Evolutionary conservation across 2,113 vertebrate genomes (phyloP).

Genomic region (Daubentonia madagascariensis): DNA sequence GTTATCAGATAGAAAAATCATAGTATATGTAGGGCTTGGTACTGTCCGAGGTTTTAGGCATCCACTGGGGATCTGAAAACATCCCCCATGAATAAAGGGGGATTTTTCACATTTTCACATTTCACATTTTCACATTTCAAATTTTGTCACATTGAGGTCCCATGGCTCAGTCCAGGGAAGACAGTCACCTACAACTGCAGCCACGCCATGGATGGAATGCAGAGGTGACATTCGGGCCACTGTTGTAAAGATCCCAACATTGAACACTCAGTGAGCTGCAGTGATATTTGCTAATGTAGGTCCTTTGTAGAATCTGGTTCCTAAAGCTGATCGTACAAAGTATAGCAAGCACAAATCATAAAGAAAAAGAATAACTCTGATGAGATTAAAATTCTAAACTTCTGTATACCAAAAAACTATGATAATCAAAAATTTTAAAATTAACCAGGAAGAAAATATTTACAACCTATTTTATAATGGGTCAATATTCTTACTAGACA

Average conservation of each 20-base stretch:
- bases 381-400: not conserved
- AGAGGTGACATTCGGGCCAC: accelerated
- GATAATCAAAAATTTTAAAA: not conserved
- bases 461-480: not conserved
- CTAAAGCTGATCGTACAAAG: not conserved
- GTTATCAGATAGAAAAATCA: not conserved
- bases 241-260: not conserved
- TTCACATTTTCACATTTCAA: too few species aligned
- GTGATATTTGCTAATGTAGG: accelerated
- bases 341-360: accelerated
- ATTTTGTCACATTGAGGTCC: too few species aligned
- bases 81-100: not conserved
- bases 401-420: not conserved
- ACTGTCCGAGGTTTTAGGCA: not conserved
- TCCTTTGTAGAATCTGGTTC: not conserved
- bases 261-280: accelerated
- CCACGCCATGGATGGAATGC: accelerated
- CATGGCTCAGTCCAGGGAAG: accelerated
- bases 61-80: not conserved
- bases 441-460: not conserved
- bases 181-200: accelerated
- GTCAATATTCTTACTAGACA: not conserved
- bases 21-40: not conserved
- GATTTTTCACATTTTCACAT: too few species aligned
- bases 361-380: not conserved